phyloP scores from a whole-genome alignment of 2,113 vertebrate genomes.

The Athene noctua region DNA sequence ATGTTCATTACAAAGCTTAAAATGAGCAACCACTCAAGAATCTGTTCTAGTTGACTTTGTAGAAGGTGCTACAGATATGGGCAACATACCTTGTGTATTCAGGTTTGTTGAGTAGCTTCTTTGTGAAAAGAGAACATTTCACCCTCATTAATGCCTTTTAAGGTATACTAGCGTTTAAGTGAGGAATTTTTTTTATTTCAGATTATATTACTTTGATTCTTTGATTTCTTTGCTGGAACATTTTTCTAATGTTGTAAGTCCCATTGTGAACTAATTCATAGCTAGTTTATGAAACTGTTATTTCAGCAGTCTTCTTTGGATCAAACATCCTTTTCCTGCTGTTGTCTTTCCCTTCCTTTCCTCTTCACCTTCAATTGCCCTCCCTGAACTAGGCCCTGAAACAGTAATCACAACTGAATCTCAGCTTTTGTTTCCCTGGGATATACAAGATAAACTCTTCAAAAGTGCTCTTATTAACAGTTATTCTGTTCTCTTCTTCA shows the following conservation, averaged over 20 bases:
- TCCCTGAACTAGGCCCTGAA: neutral
- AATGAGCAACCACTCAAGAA: neutral
- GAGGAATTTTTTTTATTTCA: neutral
- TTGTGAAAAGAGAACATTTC: neutral
- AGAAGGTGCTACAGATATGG: neutral
- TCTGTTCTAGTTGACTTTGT: neutral
- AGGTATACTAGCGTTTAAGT: neutral
- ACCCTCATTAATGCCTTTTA: neutral
- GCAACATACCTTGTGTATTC: neutral
- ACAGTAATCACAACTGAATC: neutral
- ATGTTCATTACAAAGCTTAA: neutral
- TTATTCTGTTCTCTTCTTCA: neutral
- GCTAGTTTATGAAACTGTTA: neutral
- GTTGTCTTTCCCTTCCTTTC: neutral
- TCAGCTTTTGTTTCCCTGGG: neutral
- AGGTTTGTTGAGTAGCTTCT: neutral
- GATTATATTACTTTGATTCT: neutral
- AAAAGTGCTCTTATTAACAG: neutral
- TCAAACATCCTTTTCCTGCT: neutral
- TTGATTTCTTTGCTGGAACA: neutral
- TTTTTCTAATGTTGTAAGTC: neutral
- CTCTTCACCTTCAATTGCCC: neutral
- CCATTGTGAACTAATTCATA: neutral
- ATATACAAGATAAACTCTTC: neutral
- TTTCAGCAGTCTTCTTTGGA: neutral